Evolutionary conservation across 1,140 invertebrate genomes (phyloP).

Genomic region (Drosophila subobscura): DNA sequence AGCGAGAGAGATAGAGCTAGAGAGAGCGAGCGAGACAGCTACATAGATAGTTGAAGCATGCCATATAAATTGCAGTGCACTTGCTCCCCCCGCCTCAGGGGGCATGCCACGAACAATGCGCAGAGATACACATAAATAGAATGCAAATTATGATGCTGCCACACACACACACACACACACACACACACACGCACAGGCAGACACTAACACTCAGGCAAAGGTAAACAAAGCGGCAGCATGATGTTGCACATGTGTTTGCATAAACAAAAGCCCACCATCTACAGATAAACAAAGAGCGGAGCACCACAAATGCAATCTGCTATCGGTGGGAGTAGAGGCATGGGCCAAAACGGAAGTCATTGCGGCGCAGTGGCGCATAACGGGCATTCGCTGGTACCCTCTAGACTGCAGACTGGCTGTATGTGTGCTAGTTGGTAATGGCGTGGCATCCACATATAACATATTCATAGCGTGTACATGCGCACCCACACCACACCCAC

Average conservation of each 20-base stretch:
- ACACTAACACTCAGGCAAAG: no score
- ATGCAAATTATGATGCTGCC: constrained; percentile 71
- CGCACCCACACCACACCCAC: constrained; percentile 44
- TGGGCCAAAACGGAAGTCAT: constrained; percentile 67
- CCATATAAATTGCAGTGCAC: constrained; percentile 53
- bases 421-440: constrained; percentile 56
- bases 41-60: constrained; percentile 40
- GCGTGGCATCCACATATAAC: constrained; percentile 57
- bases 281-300: constrained; percentile 44
- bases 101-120: constrained; percentile 7
- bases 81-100: constrained; percentile 9
- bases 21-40: constrained; percentile 21
- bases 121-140: constrained; percentile 39
- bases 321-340: constrained; percentile 7
- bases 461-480: constrained; percentile 79
- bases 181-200: constrained; percentile 12
- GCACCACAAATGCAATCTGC: constrained; percentile 76
- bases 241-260: no score
- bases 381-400: constrained; percentile 42
- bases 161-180: constrained; percentile 37
- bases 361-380: constrained; percentile 69
- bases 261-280: neutral
- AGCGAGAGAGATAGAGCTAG: constrained; percentile 1
- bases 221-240: no score
- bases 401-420: constrained; percentile 3